These are phyloP conservation scores for Drosophila tanythrix DNA, from an alignment of 2,888 invertebrate genomes.

Conservation along the genomic window DNA sequence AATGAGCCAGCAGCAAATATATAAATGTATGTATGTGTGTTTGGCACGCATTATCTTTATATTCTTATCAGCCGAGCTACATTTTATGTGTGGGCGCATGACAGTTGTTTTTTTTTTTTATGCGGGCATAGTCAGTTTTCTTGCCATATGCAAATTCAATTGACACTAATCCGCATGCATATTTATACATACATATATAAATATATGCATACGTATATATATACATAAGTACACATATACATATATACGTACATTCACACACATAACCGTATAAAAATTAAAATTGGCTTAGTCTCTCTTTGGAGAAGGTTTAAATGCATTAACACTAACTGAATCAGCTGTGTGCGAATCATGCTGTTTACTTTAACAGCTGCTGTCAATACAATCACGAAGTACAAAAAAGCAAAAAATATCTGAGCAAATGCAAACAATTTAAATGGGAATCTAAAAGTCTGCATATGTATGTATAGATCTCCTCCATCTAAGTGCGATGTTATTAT, in stretches of 20 bases:
- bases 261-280: not conserved
- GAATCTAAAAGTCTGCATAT: not conserved
- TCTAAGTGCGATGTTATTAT: not conserved
- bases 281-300: not conserved
- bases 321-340: conserved; percentile 8
- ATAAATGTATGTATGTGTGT: conserved; percentile 8
- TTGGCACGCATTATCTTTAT: conserved; percentile 32
- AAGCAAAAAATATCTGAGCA: not conserved
- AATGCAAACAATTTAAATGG: not conserved
- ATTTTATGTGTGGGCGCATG: conserved; percentile 38
- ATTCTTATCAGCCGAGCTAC: conserved; percentile 30
- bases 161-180: conserved; percentile 23
- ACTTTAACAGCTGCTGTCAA: conserved; percentile 2
- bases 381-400: not conserved
- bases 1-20: not conserved
- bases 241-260: not conserved
- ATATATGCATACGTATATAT: not conserved
- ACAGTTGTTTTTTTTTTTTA: conserved; percentile 20
- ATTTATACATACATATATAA: not conserved
- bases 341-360: conserved; percentile 1
- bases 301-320: not conserved
- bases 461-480: not conserved
- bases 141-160: conserved; percentile 39
- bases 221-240: not conserved
- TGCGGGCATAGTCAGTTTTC: conserved; percentile 30